Percentiles rank a stretch among this genome's conserved stretches.
phyloP scores from a whole-genome alignment of 2,797 vertebrate genomes.

The Falco novaeseelandiae region DNA sequence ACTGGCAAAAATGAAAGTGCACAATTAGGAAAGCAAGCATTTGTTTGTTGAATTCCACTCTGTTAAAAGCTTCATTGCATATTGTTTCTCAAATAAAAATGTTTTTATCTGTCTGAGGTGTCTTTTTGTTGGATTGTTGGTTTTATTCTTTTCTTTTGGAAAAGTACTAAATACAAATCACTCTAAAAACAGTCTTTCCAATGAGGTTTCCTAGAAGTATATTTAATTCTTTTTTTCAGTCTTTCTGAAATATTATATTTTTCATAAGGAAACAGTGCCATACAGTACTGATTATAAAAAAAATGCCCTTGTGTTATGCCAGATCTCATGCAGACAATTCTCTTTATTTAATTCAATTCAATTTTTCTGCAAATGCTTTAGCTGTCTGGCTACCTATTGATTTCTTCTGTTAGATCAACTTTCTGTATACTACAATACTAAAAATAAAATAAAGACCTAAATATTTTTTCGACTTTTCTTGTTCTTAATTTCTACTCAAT shows the following conservation, averaged over 20 bases:
- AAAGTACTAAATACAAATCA: background rate
- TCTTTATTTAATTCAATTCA: background rate
- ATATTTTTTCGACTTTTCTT: background rate
- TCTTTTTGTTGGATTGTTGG: background rate
- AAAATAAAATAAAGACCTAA: background rate
- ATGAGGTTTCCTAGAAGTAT: background rate
- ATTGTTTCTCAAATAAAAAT: conserved; percentile 14
- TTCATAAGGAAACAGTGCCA: background rate
- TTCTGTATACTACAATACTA: background rate
- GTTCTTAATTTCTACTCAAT: background rate
- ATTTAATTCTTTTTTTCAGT: background rate
- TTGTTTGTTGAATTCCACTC: background rate
- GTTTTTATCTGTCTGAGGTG: background rate
- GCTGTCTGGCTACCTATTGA: background rate
- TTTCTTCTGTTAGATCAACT: background rate
- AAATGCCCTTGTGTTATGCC: background rate
- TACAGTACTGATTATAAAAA: background rate
- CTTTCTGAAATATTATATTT: background rate
- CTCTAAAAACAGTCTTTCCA: background rate
- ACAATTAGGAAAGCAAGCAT: background rate
- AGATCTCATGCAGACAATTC: background rate
- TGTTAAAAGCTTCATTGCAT: background rate
- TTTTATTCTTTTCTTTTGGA: background rate
- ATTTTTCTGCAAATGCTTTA: background rate
- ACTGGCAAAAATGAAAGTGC: background rate